phyloP scores from a whole-genome alignment of 2,113 vertebrate genomes.

The Tretioscincus oriximinensis region DNA sequence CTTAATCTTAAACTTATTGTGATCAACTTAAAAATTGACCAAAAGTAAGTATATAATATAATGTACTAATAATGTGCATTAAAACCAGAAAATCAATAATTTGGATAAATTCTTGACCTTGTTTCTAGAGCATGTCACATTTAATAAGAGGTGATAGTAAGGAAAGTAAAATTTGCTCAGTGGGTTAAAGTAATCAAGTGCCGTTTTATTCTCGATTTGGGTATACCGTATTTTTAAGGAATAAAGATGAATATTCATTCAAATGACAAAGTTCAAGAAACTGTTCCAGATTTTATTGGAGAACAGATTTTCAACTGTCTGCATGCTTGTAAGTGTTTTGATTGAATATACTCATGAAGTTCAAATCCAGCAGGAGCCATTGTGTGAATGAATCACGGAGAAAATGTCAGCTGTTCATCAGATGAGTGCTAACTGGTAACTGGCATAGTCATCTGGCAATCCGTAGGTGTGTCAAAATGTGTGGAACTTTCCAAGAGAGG shows the following conservation, averaged over 20 bases:
- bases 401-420: constrained; percentile 16
- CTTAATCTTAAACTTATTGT: no score
- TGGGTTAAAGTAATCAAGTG: not conserved
- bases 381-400: constrained; percentile 8
- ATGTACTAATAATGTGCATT: no score
- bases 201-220: not conserved
- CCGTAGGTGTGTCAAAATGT: constrained; percentile 9
- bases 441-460: constrained; percentile 16
- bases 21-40: no score
- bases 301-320: not conserved
- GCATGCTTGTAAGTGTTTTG: not conserved
- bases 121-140: not conserved
- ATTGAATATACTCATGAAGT: not conserved
- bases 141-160: no score
- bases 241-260: not conserved
- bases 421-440: constrained; percentile 10
- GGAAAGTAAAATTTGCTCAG: no score
- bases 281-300: not conserved
- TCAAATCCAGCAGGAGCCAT: not conserved
- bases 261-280: not conserved
- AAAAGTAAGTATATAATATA: no score
- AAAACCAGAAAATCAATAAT: no score
- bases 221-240: not conserved
- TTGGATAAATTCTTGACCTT: not conserved
- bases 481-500: constrained; percentile 6